Evolutionary conservation across 2,113 vertebrate species (phyloP).

Genomic region (Percopsis transmontana): DNA sequence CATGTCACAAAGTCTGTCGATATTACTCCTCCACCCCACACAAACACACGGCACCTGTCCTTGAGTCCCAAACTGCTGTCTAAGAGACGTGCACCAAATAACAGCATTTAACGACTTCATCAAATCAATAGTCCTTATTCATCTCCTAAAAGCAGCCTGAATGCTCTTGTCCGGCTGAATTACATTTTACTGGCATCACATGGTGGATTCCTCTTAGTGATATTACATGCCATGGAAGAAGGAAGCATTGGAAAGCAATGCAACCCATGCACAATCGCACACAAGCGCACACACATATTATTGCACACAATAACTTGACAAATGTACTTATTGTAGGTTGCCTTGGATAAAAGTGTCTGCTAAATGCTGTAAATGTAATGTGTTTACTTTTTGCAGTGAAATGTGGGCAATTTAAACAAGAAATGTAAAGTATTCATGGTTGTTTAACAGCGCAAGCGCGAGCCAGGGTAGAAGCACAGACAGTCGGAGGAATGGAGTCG

Average conservation of each 20-base stretch:
- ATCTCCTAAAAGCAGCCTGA: conserved; percentile 69
- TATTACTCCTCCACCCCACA: conserved; percentile 47
- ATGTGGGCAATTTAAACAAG: conserved; percentile 16
- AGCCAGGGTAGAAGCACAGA: too few relatives aligned
- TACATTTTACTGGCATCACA: conserved; percentile 53
- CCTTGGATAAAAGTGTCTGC: too few relatives aligned
- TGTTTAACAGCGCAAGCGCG: too few relatives aligned
- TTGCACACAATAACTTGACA: neutral
- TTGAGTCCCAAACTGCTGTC: conserved; percentile 52
- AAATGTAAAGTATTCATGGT: too few relatives aligned
- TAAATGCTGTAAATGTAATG: too few relatives aligned
- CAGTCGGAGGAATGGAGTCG: too few relatives aligned
- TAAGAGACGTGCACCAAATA: conserved; percentile 53
- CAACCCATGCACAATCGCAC: neutral
- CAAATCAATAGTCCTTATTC: conserved; percentile 68
- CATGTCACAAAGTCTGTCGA: conserved; percentile 47
- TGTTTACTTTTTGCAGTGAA: too few relatives aligned
- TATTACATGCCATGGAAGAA: conserved; percentile 7
- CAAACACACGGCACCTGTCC: conserved; percentile 40
- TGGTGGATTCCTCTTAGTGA: conserved; percentile 26
- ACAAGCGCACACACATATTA: neutral
- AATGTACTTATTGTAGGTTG: neutral
- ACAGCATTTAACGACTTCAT: conserved; percentile 57
- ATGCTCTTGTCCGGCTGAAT: conserved; percentile 62
- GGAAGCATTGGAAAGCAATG: conserved; percentile 8